These are phyloP conservation scores for Gasteruption jaculator DNA, from an alignment of 2,888 invertebrate genomes.

Conservation along the genomic window DNA sequence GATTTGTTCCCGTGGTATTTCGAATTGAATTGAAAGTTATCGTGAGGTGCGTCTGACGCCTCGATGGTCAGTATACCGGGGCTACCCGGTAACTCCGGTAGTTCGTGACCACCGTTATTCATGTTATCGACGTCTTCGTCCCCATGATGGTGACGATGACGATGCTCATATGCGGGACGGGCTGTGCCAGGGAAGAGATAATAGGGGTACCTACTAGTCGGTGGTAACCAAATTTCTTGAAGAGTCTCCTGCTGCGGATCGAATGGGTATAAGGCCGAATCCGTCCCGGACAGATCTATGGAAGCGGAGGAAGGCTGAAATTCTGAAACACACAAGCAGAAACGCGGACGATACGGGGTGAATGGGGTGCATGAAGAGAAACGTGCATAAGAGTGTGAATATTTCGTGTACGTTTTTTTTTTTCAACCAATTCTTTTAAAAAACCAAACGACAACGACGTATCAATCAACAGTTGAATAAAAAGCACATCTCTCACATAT, in stretches of 20 bases:
- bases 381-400: slow-evolving; percentile 22
- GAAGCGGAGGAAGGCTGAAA: slow-evolving; percentile 54
- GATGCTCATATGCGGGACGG: slow-evolving; percentile 38
- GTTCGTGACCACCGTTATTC: slow-evolving; percentile 31
- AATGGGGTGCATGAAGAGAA: slow-evolving; percentile 33
- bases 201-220: slow-evolving; percentile 58
- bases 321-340: slow-evolving; percentile 59
- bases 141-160: slow-evolving; percentile 24
- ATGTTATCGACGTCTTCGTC: slow-evolving; percentile 24
- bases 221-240: slow-evolving; percentile 57
- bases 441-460: too few species aligned
- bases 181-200: slow-evolving; percentile 60
- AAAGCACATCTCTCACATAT: too few species aligned
- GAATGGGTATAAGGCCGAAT: slow-evolving; percentile 57
- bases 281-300: slow-evolving; percentile 57
- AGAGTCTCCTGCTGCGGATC: slow-evolving; percentile 56
- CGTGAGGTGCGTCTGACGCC: slow-evolving; percentile 32
- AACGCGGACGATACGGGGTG: slow-evolving; percentile 43
- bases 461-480: too few species aligned
- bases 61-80: slow-evolving; percentile 36
- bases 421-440: neutral
- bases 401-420: slow-evolving; percentile 1
- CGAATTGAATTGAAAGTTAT: too few species aligned
- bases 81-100: slow-evolving; percentile 38
- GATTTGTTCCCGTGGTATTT: slow-evolving; percentile 15